A percentile compares a stretch with the other conserved stretches of the same genome.
phyloP scores from a whole-genome alignment of 2,113 vertebrate genomes.

The Tachysurus vachellii region DNA sequence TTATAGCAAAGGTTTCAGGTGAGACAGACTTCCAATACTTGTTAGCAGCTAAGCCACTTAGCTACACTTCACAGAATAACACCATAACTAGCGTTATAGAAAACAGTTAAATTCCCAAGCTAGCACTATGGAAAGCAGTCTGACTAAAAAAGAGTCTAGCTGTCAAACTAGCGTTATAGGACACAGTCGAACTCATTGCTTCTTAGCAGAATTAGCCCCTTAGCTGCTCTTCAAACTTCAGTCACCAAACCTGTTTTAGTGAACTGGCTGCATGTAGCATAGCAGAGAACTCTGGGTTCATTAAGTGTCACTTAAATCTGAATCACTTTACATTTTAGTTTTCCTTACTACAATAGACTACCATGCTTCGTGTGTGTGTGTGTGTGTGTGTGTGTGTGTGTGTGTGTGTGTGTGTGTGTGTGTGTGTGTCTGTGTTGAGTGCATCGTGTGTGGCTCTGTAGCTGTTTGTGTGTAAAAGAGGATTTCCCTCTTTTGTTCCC shows the following conservation, averaged over 20 bases:
- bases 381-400: constrained; percentile 57
- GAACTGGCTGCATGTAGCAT: background rate
- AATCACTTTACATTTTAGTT: background rate
- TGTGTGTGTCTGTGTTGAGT: constrained; percentile 21
- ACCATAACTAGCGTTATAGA: too few species aligned
- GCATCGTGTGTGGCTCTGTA: constrained; percentile 25
- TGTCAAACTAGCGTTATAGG: too few species aligned
- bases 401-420: constrained; percentile 39
- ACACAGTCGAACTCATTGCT: background rate
- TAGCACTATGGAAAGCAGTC: too few species aligned
- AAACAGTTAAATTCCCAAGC: too few species aligned
- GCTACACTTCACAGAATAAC: too few species aligned
- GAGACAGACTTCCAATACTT: background rate
- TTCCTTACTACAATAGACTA: background rate
- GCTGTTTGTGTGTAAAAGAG: constrained; percentile 68
- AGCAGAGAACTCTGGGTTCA: background rate
- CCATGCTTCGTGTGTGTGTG: background rate
- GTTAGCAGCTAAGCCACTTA: too few species aligned
- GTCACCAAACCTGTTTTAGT: background rate
- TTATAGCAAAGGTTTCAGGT: background rate
- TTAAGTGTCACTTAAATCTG: background rate
- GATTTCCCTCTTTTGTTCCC: constrained; percentile 79
- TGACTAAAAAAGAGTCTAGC: too few species aligned
- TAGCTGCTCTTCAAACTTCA: background rate
- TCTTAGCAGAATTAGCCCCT: background rate